Conservation (phyloP, 1,140 invertebrate genomes). For the Halesus radiatus region DNA sequence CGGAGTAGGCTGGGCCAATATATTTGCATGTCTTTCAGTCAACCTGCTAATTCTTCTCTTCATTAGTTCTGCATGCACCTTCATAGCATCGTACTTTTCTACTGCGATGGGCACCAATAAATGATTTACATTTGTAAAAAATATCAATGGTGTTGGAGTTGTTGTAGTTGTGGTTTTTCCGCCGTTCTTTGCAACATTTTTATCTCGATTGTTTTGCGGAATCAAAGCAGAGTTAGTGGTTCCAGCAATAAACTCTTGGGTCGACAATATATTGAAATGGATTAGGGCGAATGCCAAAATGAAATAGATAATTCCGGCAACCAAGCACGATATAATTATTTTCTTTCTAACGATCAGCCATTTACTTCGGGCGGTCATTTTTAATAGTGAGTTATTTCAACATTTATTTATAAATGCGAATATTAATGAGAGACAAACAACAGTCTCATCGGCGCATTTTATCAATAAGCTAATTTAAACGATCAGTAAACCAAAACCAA, state of each 20-base stretch:
- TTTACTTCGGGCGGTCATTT: slow-evolving; percentile 22
- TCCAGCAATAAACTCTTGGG: slow-evolving; percentile 12
- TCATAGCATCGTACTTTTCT: slow-evolving; percentile 55
- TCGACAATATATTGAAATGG: slow-evolving; percentile 24
- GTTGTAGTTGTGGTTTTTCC: slow-evolving; percentile 49
- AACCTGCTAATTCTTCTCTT: slow-evolving; percentile 47
- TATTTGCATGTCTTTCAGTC: slow-evolving; percentile 18
- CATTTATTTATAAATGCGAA: no score
- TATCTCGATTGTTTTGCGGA: background rate
- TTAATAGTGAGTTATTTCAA: background rate
- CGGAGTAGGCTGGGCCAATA: background rate
- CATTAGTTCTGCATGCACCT: slow-evolving; percentile 52
- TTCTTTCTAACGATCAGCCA: slow-evolving; percentile 25
- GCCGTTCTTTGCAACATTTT: background rate
- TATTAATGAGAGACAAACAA: no score
- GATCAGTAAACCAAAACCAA: no score
- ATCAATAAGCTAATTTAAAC: no score
- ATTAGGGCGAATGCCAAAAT: slow-evolving; percentile 25
- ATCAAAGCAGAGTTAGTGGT: slow-evolving; percentile 13
- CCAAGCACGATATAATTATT: slow-evolving; percentile 35
- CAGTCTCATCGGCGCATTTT: no score
- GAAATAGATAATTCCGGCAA: slow-evolving; percentile 31
- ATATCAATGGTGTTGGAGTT: slow-evolving; percentile 45
- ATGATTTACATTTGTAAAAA: slow-evolving; percentile 46
- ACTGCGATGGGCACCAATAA: slow-evolving; percentile 29